These are phyloP conservation scores for Proteles cristata DNA, from an alignment of 2,113 vertebrate species.

Conservation along the genomic window DNA sequence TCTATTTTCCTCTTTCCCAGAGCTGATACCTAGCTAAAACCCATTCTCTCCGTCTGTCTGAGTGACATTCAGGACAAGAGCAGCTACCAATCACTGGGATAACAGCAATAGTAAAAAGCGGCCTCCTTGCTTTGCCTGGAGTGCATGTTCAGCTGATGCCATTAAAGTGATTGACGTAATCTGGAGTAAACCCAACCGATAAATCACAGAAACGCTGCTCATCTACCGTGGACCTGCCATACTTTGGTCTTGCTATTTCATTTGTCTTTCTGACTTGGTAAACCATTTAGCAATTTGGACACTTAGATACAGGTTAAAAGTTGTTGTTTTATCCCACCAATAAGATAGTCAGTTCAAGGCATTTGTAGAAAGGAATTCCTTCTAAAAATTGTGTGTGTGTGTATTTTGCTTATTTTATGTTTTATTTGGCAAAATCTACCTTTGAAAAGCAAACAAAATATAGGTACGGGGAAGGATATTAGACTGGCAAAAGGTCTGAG, in stretches of 20 bases:
- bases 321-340: not conserved
- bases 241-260: not conserved
- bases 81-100: not conserved
- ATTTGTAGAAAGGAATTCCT: not conserved
- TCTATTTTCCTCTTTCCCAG: not conserved
- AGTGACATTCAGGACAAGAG: not conserved
- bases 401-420: not conserved
- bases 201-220: not conserved
- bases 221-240: not conserved
- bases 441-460: not conserved
- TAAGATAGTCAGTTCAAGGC: not conserved
- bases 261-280: conserved; percentile 50
- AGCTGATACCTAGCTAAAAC: not conserved
- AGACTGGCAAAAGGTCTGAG: not conserved
- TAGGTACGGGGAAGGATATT: not conserved
- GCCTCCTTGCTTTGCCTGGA: not conserved
- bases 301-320: not conserved
- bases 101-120: not conserved
- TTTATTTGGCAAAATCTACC: not conserved
- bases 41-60: not conserved
- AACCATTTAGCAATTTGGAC: not conserved
- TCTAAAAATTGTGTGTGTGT: not conserved
- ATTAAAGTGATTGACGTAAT: not conserved
- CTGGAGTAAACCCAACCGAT: conserved; percentile 43
- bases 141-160: not conserved